phyloP scores from a whole-genome alignment of 2,888 invertebrate genomes.

The Scrobipalpa costella region DNA sequence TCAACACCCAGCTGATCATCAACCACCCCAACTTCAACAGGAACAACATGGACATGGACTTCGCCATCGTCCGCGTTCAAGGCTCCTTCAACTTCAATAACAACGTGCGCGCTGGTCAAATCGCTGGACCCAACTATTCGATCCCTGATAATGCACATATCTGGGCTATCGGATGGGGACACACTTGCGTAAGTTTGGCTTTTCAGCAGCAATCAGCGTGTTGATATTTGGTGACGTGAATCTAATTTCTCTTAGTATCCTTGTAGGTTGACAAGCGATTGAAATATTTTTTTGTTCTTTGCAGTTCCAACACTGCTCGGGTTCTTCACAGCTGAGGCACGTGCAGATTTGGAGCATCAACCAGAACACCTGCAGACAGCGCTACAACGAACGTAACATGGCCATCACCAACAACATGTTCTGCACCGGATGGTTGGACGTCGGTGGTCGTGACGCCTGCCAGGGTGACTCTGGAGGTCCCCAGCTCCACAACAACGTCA shows the following conservation, averaged over 20 bases:
- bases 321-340: conserved; percentile 46
- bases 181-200: conserved; percentile 45
- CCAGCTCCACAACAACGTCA: conserved; percentile 48
- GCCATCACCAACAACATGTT: conserved; percentile 49
- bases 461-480: conserved; percentile 58
- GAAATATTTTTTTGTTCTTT: background rate
- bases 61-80: conserved; percentile 52
- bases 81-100: conserved; percentile 40
- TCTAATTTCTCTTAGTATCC: too few species aligned
- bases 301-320: background rate
- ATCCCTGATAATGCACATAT: conserved; percentile 50
- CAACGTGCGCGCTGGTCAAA: conserved; percentile 39
- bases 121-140: conserved; percentile 49
- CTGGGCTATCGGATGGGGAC: conserved; percentile 69
- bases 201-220: too few species aligned
- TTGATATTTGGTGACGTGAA: too few species aligned
- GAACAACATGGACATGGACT: conserved; percentile 46
- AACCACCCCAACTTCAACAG: conserved; percentile 53
- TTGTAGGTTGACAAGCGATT: background rate
- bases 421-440: conserved; percentile 51
- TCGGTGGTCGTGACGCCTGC: conserved; percentile 62
- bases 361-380: conserved; percentile 41
- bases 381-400: conserved; percentile 41
- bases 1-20: conserved; percentile 36
- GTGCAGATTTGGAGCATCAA: conserved; percentile 50